phyloP scores from a whole-genome alignment of 2,888 invertebrate genomes.

The Nematopogon swammerdamellus region DNA sequence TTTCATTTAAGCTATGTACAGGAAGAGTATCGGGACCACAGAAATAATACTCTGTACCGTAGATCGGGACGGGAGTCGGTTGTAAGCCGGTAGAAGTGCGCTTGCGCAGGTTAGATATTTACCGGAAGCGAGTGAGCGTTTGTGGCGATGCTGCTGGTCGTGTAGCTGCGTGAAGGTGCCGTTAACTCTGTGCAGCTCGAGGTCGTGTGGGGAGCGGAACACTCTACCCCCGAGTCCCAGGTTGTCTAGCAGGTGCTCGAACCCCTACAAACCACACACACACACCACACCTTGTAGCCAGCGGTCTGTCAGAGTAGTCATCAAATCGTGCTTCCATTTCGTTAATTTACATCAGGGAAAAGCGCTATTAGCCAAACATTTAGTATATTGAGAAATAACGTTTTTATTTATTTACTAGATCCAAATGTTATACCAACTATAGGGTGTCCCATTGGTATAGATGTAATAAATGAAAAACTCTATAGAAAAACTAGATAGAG shows the following conservation, averaged over 20 bases:
- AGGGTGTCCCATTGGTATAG: too few species aligned
- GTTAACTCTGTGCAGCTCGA: conserved; percentile 48
- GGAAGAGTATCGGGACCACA: too few species aligned
- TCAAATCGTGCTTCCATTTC: background rate
- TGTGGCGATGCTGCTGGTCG: conserved; percentile 46
- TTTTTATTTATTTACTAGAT: too few species aligned
- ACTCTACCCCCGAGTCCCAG: conserved; percentile 63
- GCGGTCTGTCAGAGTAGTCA: background rate
- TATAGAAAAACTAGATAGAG: too few species aligned
- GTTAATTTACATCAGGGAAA: background rate
- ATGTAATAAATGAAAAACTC: too few species aligned
- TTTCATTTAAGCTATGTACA: too few species aligned
- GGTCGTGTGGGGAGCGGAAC: conserved; percentile 52
- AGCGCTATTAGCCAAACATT: background rate
- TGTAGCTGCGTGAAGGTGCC: conserved; percentile 51
- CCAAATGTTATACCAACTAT: too few species aligned
- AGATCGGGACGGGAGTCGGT: too few species aligned
- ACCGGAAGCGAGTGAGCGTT: conserved; percentile 26
- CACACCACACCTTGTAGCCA: background rate
- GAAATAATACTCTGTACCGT: too few species aligned
- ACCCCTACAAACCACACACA: conserved; percentile 53
- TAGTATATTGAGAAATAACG: too few species aligned
- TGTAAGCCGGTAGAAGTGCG: too few species aligned
- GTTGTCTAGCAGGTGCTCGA: conserved; percentile 64
- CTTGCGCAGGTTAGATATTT: too few species aligned